Base-by-base conservation (phyloP, 2,888 invertebrate species). In the Scaeva pyrastri region DNA sequence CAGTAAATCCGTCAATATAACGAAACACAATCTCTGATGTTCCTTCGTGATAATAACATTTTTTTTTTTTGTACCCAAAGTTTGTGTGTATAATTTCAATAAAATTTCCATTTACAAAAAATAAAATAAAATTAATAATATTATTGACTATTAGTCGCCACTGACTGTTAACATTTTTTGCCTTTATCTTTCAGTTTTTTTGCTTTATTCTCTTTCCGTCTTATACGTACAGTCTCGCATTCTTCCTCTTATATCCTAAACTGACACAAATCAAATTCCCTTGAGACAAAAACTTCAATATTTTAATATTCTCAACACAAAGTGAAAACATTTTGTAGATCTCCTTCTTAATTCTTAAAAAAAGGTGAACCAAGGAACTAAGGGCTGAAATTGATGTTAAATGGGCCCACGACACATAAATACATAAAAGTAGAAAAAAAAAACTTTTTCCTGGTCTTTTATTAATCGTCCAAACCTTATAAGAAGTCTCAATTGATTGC, bases 281-380 rank as follows among this genome's bases (percentile, higher is more conserved):
- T 14, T 66, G 64, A 77, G 36, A 43, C 6, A 45, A 77, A 48
- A 21, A 41, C 52, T 56, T 12, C n/a, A 21, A 23, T 48, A 60
- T 58, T 84, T 84, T 79, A 84, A 75, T 84, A 84, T 84, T 84
- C 83, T n/a, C 12, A 41, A 55, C 64, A 31, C 83, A 84, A 2
- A 74, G 70, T 62, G 19, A 79, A 84, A 84, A 43, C 74, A 84
- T 84, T 84, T 71, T 62, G 52, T 75, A 39, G 10, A 71, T 55
- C 45, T 43, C 21, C 41, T 66, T 19, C 14, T 7, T 39, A 26
- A n/a, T 26, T 26, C 70, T 48, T 60, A 0, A n/a, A n/a, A n/a
- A n/a, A n/a, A 26, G 52, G 23, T 52, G 3, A 52, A 8, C 1
- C 26, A 14, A 26, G 14, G 3, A 52, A 8, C 1, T n/a, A 14